phyloP scores from a whole-genome alignment of 2,797 vertebrate genomes.

The Melanitta fusca region DNA sequence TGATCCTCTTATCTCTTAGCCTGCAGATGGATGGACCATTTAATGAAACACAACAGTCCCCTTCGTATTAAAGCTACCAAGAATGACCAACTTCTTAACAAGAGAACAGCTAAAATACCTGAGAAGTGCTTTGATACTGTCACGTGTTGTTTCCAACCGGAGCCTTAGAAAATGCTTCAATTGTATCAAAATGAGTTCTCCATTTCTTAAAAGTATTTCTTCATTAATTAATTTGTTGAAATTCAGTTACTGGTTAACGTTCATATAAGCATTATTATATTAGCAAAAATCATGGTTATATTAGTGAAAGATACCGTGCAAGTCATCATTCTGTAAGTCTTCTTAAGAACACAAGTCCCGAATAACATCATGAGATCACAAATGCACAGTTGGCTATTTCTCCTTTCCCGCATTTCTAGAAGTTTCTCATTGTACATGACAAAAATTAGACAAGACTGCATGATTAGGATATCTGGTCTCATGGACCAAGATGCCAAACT shows the following conservation, averaged over 20 bases:
- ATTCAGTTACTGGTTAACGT: background rate
- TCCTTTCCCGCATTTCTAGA: background rate
- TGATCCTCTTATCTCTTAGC: conserved; percentile 55
- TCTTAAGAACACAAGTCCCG: background rate
- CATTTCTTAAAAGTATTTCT: background rate
- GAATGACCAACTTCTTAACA: background rate
- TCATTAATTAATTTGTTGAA: conserved; percentile 10
- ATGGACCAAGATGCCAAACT: background rate
- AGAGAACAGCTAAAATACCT: background rate
- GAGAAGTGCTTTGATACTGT: background rate
- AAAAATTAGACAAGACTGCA: background rate
- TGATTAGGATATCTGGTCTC: background rate
- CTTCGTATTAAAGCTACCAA: background rate
- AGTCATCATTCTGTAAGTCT: background rate
- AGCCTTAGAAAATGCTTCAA: background rate
- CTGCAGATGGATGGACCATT: conserved; percentile 23
- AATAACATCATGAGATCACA: background rate
- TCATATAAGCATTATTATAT: background rate
- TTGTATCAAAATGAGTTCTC: background rate
- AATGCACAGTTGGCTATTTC: background rate
- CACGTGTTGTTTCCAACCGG: background rate
- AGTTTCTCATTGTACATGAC: background rate
- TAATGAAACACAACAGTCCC: conserved; percentile 33
- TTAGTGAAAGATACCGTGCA: background rate
- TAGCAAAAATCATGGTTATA: background rate